Conservation (phyloP, 2,888 invertebrate species). For the Sminthurides aquaticus region DNA sequence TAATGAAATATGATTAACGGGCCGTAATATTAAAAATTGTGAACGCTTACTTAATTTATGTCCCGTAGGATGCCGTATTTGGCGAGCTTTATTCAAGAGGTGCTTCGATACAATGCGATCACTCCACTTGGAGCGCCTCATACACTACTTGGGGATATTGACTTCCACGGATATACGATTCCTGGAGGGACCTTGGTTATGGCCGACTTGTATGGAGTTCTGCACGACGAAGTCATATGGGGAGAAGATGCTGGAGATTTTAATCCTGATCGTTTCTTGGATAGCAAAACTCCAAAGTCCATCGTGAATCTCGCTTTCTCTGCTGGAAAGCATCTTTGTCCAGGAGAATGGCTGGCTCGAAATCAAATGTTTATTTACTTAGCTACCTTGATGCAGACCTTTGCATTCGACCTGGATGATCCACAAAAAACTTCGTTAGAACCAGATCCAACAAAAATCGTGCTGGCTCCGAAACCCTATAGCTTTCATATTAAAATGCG, state of each 20-base stretch:
- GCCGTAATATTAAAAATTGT: too few relatives aligned
- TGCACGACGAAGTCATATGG: not conserved
- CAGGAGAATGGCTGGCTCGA: not conserved
- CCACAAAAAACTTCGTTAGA: not conserved
- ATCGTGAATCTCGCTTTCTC: not conserved
- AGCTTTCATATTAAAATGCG: too few relatives aligned
- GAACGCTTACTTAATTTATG: too few relatives aligned
- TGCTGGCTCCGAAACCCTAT: not conserved
- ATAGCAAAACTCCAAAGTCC: not conserved
- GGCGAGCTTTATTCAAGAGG: not conserved
- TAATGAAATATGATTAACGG: too few relatives aligned
- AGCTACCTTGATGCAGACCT: not conserved
- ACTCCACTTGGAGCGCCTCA: not conserved
- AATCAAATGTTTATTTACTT: not conserved
- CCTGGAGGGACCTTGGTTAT: not conserved
- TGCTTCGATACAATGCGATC: not conserved
- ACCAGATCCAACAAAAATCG: not conserved
- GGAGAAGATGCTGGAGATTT: not conserved
- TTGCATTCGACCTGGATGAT: not conserved
- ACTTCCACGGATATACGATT: not conserved
- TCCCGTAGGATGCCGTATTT: not conserved
- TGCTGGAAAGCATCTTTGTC: not conserved
- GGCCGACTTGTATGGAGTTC: not conserved
- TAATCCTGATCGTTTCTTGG: not conserved
- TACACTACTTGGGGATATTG: not conserved